Evolutionary conservation across 1,140 invertebrate genomes (phyloP).

Genomic region (Brachionus calyciflorus): DNA sequence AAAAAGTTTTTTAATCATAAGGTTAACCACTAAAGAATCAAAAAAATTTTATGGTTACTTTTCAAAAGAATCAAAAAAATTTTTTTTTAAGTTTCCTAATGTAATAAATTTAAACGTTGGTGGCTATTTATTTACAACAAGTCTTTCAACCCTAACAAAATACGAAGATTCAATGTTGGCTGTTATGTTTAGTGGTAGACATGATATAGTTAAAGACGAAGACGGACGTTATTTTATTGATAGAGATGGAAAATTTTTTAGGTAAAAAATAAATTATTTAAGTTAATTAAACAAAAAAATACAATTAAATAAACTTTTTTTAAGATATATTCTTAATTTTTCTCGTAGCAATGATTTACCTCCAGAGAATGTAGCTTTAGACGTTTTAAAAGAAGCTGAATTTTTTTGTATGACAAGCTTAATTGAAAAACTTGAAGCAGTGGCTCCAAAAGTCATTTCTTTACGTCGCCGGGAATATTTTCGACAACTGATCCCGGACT

Average conservation of each 20-base stretch:
- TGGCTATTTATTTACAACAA: conserved; percentile 55
- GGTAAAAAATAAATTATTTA: not conserved
- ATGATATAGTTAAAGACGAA: conserved; percentile 55
- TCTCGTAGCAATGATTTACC: conserved; percentile 39
- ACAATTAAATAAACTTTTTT: not conserved
- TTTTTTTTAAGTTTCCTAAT: conserved; percentile 22
- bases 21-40: too few species aligned
- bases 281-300: not conserved
- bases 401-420: conserved; percentile 43
- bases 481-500: conserved; percentile 38
- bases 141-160: conserved; percentile 54
- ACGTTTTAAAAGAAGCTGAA: conserved; percentile 41
- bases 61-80: not conserved
- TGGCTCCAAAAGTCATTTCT: conserved; percentile 40
- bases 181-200: conserved; percentile 57
- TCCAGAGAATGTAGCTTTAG: conserved; percentile 30
- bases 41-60: too few species aligned
- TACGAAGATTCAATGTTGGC: conserved; percentile 55
- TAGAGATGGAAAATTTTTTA: conserved; percentile 42
- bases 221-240: conserved; percentile 54
- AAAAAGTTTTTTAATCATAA: too few species aligned
- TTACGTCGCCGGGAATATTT: conserved; percentile 27
- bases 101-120: conserved; percentile 55
- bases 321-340: conserved; percentile 45
- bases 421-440: conserved; percentile 20